Base-by-base conservation (phyloP, 2,888 invertebrate species). In the Timema cristinae region DNA sequence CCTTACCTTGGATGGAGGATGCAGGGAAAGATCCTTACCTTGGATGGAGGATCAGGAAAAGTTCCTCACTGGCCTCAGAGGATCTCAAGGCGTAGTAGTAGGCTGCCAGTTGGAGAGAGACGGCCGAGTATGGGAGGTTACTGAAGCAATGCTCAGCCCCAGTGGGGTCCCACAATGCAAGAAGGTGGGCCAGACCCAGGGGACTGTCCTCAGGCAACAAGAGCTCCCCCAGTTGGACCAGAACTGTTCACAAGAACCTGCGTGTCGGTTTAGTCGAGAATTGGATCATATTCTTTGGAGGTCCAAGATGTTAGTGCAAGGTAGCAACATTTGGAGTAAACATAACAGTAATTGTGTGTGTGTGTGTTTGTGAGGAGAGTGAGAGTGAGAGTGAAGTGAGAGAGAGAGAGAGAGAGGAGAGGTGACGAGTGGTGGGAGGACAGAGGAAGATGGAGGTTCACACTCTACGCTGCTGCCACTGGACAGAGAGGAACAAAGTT, bases 141-240 rank as follows among this genome's bases (percentile, higher is more conserved):
- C 76, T 77, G 73, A 84, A 81, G 73, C 81, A 79, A 2, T 76
- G 71, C 32, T 82, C 81, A 32, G 82, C 80, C 63, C 79, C 79
- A 7, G 77, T 73, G 1, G 78, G 76, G 79, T 82, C 78, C 49
- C 81, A 78, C 50, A 86, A 76, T 68, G 84, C 82, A 72, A 87
- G 77, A 32, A 88, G 81, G 78, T 85, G 85, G 2, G 84, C 81
- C 73, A 88, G 78, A 13, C 86, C 85, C 59, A 86, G 79, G 2
- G 82, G 79, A 77, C 84, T 82, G 76, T 88, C 88, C 77, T 85
- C 83, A 16, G 81, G 79, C 67, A 88, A 78, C 10, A 83, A 81
- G 72, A 83, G 79, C 72, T 82, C 80, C 10, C 85, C 84, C 71
- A 86, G 81, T 76, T 86, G 83, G 32, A 85, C 76, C 67, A 87